phyloP scores from a whole-genome alignment of 2,888 invertebrate genomes.

The Tortrix viridana region DNA sequence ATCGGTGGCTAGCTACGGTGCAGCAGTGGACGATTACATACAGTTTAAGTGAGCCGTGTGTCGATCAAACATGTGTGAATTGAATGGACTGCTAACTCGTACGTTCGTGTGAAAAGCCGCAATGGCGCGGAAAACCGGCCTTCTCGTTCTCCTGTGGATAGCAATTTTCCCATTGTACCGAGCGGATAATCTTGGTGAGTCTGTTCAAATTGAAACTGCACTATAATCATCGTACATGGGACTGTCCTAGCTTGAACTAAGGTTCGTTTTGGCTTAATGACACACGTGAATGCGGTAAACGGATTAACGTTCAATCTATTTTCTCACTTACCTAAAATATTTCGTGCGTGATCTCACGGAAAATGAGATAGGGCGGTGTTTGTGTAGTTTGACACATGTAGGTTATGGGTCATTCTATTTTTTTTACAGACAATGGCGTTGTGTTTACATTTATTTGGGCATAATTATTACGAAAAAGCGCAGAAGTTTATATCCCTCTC shows the following conservation, averaged over 20 bases:
- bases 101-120: constrained; percentile 21
- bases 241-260: constrained; percentile 12
- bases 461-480: no score
- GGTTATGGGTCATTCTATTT: background rate
- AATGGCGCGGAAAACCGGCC: constrained; percentile 65
- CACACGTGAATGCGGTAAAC: constrained; percentile 19
- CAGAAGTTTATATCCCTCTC: no score
- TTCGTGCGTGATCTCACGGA: constrained; percentile 25
- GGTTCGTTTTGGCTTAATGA: constrained; percentile 6
- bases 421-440: no score
- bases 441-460: no score
- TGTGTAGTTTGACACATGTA: constrained; percentile 13
- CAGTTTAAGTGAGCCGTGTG: constrained; percentile 15
- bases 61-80: constrained; percentile 32
- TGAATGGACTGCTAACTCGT: constrained; percentile 15
- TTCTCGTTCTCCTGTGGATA: constrained; percentile 70
- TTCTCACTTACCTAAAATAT: constrained; percentile 31
- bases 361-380: constrained; percentile 22
- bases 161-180: constrained; percentile 70
- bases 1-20: background rate
- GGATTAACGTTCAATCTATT: constrained; percentile 36
- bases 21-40: constrained; percentile 8
- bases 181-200: constrained; percentile 79
- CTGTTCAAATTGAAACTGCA: constrained; percentile 30
- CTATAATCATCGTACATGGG: constrained; percentile 10